Conservation (phyloP, 2,797 vertebrate genomes). For the Bryconaethiops microstoma region DNA sequence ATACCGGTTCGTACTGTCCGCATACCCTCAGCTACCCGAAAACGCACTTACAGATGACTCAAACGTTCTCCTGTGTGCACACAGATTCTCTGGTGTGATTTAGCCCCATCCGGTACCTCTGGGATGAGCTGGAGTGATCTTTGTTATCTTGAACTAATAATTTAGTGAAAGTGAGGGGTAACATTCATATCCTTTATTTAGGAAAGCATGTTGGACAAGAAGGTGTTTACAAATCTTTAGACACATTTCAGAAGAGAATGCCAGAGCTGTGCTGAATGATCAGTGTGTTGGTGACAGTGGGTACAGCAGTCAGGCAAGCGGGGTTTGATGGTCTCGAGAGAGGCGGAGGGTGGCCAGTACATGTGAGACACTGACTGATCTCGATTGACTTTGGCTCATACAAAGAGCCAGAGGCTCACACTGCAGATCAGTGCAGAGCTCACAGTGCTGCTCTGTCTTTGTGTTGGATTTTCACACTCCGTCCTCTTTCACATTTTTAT, state of each 20-base stretch:
- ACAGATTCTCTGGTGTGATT: too few species aligned
- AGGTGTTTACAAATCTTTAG: not conserved
- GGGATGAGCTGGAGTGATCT: too few species aligned
- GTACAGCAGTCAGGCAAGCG: not conserved
- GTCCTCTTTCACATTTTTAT: slow-evolving; percentile 26
- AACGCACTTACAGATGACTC: too few species aligned
- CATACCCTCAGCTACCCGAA: too few species aligned
- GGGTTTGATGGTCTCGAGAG: not conserved
- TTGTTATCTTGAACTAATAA: too few species aligned
- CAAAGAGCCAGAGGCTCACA: slow-evolving; percentile 1
- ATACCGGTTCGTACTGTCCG: too few species aligned
- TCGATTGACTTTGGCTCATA: not conserved
- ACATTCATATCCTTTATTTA: not conserved
- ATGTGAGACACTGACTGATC: slow-evolving; percentile 1
- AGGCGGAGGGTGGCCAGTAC: not conserved
- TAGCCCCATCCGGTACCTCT: too few species aligned
- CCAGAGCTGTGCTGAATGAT: not conserved
- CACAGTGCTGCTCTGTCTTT: slow-evolving; percentile 13
- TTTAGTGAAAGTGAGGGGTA: too few species aligned
- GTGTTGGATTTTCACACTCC: slow-evolving; percentile 37
- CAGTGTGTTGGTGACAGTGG: not conserved
- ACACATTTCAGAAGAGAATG: not conserved
- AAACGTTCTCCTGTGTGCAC: too few species aligned
- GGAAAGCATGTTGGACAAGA: not conserved
- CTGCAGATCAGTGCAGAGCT: slow-evolving; percentile 13